Percentiles rank a stretch among this genome's conserved stretches.
Evolutionary conservation across 2,888 invertebrate species (phyloP).

Genomic region (Clivina fossor): DNA sequence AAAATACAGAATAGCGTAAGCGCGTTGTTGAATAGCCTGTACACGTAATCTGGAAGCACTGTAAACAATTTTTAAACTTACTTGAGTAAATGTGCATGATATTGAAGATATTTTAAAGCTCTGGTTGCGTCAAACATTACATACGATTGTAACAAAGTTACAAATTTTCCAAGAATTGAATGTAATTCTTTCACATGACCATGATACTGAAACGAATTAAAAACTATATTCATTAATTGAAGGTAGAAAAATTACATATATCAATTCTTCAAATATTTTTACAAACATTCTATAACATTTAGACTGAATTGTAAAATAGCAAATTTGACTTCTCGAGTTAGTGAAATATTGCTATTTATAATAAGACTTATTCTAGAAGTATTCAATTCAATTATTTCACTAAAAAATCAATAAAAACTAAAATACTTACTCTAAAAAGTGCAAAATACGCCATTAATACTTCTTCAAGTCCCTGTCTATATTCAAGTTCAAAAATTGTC

Average conservation of each 20-base stretch:
- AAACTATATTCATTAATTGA: constrained; percentile 16
- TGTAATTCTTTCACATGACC: constrained; percentile 67
- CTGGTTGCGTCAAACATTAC: constrained; percentile 67
- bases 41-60: no score
- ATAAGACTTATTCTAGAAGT: neutral
- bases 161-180: constrained; percentile 72
- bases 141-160: constrained; percentile 77
- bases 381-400: no score
- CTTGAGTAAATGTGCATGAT: constrained; percentile 72
- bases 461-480: constrained; percentile 59
- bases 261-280: no score
- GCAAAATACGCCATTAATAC: constrained; percentile 67
- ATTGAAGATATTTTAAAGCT: constrained; percentile 72
- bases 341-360: no score
- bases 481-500: constrained; percentile 67
- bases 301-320: no score
- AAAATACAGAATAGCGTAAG: no score
- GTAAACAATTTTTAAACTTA: constrained; percentile 55
- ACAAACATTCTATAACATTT: no score
- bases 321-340: no score
- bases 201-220: constrained; percentile 56
- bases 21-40: no score
- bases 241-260: no score
- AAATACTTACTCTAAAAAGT: constrained; percentile 56
- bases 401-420: no score